phyloP scores from a whole-genome alignment of 2,113 vertebrate species.

The Urocynchramus pylzowi region DNA sequence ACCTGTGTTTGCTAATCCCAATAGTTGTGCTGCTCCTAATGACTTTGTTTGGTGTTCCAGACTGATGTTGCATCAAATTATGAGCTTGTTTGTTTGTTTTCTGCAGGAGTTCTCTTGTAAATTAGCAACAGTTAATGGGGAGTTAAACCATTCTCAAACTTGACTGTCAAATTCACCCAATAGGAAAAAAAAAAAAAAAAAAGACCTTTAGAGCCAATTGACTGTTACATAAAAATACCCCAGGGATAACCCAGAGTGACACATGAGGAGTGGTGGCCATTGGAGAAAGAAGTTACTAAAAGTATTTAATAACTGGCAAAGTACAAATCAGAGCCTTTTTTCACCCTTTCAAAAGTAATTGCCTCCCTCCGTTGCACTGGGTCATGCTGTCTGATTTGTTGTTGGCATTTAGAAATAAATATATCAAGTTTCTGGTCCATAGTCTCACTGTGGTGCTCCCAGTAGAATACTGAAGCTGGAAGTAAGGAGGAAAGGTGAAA shows the following conservation, averaged over 20 bases:
- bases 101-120: slow-evolving; percentile 51
- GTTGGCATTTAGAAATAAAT: slow-evolving; percentile 38
- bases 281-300: slow-evolving; percentile 20
- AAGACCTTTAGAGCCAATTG: slow-evolving; percentile 51
- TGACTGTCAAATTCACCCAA: slow-evolving; percentile 38
- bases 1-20: slow-evolving; percentile 42
- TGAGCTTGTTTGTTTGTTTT: slow-evolving; percentile 24
- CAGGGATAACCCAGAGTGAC: slow-evolving; percentile 3
- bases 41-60: slow-evolving; percentile 44
- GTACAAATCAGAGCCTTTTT: neutral
- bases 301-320: slow-evolving; percentile 48
- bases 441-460: neutral
- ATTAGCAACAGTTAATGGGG: slow-evolving; percentile 61
- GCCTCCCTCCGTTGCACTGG: neutral
- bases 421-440: neutral
- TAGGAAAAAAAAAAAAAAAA: neutral
- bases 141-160: slow-evolving; percentile 60
- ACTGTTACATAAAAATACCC: slow-evolving; percentile 40
- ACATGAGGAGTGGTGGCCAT: neutral
- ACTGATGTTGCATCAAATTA: slow-evolving; percentile 59
- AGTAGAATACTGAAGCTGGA: neutral
- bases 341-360: slow-evolving; percentile 16
- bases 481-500: neutral
- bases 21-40: slow-evolving; percentile 46
- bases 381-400: neutral